Evolutionary conservation across 2,888 invertebrate species (phyloP).

Genomic region (Labia minor): DNA sequence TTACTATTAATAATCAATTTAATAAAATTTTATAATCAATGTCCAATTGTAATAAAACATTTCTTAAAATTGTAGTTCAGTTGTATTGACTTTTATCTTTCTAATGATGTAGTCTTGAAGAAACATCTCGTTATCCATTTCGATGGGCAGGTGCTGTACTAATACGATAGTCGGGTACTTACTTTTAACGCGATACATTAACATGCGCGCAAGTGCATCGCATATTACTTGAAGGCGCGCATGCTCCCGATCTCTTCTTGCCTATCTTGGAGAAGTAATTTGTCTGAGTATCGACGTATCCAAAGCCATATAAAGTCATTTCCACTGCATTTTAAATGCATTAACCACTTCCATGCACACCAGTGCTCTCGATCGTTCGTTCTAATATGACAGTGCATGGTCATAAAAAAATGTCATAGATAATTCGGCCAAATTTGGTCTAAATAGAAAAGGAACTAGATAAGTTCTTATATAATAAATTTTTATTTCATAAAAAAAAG

Average conservation of each 20-base stretch:
- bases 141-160: too few relatives aligned
- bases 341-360: neutral
- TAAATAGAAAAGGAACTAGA: neutral
- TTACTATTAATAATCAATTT: too few relatives aligned
- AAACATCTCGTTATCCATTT: too few relatives aligned
- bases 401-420: neutral
- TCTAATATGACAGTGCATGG: neutral
- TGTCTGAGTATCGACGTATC: neutral
- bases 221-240: neutral
- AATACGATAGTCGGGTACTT: neutral
- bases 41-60: too few relatives aligned
- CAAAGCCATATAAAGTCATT: neutral
- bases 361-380: too few relatives aligned
- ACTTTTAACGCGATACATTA: neutral
- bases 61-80: too few relatives aligned
- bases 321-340: slow-evolving; percentile 13
- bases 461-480: neutral
- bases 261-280: slow-evolving; percentile 2
- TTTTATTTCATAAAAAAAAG: neutral
- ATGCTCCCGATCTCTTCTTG: neutral
- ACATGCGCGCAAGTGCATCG: neutral
- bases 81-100: too few relatives aligned
- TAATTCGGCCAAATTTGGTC: slow-evolving; percentile 4
- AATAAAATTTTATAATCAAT: too few relatives aligned
- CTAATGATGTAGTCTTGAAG: too few relatives aligned